Conservation (phyloP, 2,113 vertebrate species). For the Colinus virginianus region DNA sequence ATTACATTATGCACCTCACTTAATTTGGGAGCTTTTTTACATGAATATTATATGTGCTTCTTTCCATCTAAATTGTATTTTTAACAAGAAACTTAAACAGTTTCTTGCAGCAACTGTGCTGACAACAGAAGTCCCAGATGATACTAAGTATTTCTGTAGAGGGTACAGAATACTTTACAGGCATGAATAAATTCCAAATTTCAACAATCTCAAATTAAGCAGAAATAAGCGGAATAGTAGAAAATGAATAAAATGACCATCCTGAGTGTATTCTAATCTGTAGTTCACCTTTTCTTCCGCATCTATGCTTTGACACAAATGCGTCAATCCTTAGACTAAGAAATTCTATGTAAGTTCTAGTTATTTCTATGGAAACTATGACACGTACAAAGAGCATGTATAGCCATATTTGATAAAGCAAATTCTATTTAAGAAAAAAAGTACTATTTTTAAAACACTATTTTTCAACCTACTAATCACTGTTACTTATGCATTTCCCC, state of each 20-base stretch:
- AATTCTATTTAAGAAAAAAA: too few species aligned
- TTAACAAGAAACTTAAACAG: background rate
- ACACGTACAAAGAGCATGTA: too few species aligned
- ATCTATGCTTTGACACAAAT: background rate
- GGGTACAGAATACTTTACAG: background rate
- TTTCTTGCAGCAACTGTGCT: background rate
- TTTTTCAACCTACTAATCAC: too few species aligned
- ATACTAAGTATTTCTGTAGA: background rate
- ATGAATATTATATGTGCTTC: rapidly evolving
- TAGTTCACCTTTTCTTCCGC: background rate
- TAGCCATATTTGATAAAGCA: too few species aligned
- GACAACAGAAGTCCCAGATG: background rate
- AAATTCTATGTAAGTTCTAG: too few species aligned
- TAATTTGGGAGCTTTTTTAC: background rate
- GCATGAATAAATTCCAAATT: background rate
- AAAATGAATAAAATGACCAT: background rate
- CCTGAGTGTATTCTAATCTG: background rate
- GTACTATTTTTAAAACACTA: too few species aligned
- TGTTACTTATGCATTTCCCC: too few species aligned
- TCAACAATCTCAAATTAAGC: background rate
- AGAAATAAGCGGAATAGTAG: background rate
- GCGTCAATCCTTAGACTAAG: background rate
- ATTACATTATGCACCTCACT: background rate
- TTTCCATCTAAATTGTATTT: background rate
- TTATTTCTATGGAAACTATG: too few species aligned